phyloP scores from a whole-genome alignment of 2,888 invertebrate genomes.

The Apodemia hepburni region DNA sequence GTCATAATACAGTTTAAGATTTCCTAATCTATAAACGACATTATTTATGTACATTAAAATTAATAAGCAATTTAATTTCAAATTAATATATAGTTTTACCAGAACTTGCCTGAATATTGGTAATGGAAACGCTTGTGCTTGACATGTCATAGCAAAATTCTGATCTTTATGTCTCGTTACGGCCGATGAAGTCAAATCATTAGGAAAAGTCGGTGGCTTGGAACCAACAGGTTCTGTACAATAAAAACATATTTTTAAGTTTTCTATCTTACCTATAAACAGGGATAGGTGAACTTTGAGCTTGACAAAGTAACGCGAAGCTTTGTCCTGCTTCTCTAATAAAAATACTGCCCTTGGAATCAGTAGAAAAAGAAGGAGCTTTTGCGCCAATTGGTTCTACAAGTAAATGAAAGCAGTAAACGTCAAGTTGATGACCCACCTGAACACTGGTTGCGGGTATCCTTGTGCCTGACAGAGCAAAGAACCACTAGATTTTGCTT shows the following conservation, averaged over 20 bases:
- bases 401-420: conserved; percentile 32
- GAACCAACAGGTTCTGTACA: conserved; percentile 81
- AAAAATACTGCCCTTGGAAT: conserved; percentile 83
- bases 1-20: too few relatives aligned
- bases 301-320: conserved; percentile 82
- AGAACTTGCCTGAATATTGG: conserved; percentile 85
- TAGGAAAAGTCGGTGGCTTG: conserved; percentile 81
- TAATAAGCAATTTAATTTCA: conserved; percentile 1
- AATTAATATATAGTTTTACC: conserved; percentile 3
- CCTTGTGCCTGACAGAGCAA: conserved; percentile 79
- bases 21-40: background rate
- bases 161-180: conserved; percentile 78
- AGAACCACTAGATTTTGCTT: conserved; percentile 59
- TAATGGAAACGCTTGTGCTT: conserved; percentile 85
- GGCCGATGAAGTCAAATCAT: conserved; percentile 80
- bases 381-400: conserved; percentile 83
- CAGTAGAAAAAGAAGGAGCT: conserved; percentile 81
- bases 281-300: conserved; percentile 83
- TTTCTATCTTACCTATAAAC: conserved; percentile 80
- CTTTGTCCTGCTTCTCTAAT: conserved; percentile 75
- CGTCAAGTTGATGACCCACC: conserved; percentile 64
- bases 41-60: conserved; percentile 15
- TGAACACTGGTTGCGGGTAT: conserved; percentile 84
- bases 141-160: conserved; percentile 83
- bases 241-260: conserved; percentile 33